A percentile compares a stretch with the other conserved stretches of the same genome.
Evolutionary conservation across 2,113 vertebrate species (phyloP).

Genomic region (Petroica traversi): DNA sequence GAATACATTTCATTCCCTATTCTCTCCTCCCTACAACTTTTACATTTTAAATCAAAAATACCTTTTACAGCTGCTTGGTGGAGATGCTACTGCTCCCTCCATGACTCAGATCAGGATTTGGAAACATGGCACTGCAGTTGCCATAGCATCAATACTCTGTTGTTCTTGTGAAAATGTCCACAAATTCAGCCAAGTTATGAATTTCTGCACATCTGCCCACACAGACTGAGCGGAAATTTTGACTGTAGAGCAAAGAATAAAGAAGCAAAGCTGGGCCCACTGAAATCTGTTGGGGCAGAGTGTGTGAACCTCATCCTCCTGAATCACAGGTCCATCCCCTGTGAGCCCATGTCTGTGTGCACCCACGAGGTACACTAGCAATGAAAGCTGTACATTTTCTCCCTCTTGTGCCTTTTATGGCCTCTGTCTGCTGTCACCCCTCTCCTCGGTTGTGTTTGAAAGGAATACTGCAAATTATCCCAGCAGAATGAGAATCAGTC

Average conservation of each 20-base stretch:
- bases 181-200: not conserved
- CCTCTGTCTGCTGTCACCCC: not conserved
- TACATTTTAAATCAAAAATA: not conserved
- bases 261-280: not conserved
- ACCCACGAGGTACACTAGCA: not conserved
- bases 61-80: slow-evolving; percentile 19
- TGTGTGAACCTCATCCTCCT: rapidly evolving
- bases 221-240: not conserved
- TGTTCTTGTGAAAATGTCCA: not conserved
- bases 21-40: rapidly evolving
- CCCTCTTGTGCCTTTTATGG: not conserved
- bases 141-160: not conserved
- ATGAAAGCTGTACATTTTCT: not conserved
- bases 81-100: not conserved
- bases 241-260: not conserved
- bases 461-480: not conserved
- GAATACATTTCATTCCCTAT: not conserved
- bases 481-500: not conserved
- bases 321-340: not conserved
- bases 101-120: not conserved
- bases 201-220: not conserved
- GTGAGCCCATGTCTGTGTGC: not conserved
- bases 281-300: not conserved
- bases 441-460: not conserved
- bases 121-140: not conserved